These are phyloP conservation scores for Aleadryas rufinucha DNA, from an alignment of 2,113 vertebrate genomes.

Conservation along the genomic window DNA sequence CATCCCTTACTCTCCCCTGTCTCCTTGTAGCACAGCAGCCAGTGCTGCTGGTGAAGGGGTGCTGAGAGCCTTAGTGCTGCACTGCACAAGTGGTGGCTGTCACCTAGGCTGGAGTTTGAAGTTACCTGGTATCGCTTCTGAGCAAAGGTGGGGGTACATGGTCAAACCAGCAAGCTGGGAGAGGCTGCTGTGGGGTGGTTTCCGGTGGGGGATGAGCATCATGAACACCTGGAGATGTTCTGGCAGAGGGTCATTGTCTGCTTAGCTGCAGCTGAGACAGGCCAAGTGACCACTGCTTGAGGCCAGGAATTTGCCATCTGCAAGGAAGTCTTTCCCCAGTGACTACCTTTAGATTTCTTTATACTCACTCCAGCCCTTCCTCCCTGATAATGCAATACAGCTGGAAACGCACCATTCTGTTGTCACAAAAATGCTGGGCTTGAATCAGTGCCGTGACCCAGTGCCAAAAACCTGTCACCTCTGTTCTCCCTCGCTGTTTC, in stretches of 20 bases:
- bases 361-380: not conserved
- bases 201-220: not conserved
- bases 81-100: not conserved
- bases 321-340: not conserved
- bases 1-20: not conserved
- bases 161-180: not conserved
- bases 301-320: not conserved
- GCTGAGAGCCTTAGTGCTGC: not conserved
- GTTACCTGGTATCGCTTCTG: not conserved
- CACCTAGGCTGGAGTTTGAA: not conserved
- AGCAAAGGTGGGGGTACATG: fast-evolving
- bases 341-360: not conserved
- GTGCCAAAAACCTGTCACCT: constrained; percentile 17
- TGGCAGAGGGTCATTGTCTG: not conserved
- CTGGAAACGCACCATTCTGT: not conserved
- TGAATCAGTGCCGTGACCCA: not conserved
- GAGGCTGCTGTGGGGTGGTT: not conserved
- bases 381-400: not conserved
- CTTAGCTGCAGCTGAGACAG: not conserved
- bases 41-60: not conserved
- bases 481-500: not conserved
- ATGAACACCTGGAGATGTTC: not conserved
- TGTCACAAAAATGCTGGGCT: not conserved
- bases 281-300: not conserved
- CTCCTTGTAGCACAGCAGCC: not conserved